Conservation (phyloP, 2,888 invertebrate species). For the Drosophila percnosoma region DNA sequence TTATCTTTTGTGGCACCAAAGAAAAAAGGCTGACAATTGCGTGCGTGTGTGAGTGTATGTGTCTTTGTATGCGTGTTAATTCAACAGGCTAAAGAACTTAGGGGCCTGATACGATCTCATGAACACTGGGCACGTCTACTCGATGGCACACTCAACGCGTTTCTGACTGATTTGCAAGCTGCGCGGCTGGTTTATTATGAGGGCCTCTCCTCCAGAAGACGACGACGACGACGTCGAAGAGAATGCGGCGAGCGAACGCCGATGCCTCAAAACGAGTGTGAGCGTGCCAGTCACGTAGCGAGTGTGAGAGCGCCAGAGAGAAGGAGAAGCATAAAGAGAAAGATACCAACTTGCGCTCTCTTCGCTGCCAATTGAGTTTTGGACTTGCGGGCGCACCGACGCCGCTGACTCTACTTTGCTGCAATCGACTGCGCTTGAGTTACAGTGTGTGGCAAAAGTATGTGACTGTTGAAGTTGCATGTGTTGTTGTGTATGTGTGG, state of each 20-base stretch:
- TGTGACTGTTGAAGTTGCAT: slow-evolving; percentile 12
- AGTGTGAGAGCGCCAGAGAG: slow-evolving; percentile 17
- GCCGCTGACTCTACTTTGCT: slow-evolving; percentile 24
- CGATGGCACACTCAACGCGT: slow-evolving; percentile 67
- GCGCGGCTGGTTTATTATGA: slow-evolving; percentile 78
- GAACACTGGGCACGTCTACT: slow-evolving; percentile 66
- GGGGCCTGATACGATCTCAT: slow-evolving; percentile 27
- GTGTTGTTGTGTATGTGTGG: neutral
- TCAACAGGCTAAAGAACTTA: slow-evolving; percentile 59
- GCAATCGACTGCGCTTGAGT: slow-evolving; percentile 43
- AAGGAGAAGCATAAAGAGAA: slow-evolving; percentile 17
- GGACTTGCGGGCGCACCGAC: slow-evolving; percentile 41
- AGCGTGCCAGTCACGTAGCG: neutral
- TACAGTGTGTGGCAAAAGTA: slow-evolving; percentile 50
- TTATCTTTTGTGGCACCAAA: slow-evolving; percentile 53
- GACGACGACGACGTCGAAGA: slow-evolving; percentile 18
- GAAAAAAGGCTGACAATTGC: slow-evolving; percentile 50
- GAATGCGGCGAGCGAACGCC: slow-evolving; percentile 25
- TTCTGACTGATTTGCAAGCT: slow-evolving; percentile 75
- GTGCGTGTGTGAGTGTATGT: slow-evolving; percentile 22
- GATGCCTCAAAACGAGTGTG: slow-evolving; percentile 11
- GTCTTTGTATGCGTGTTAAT: slow-evolving; percentile 29
- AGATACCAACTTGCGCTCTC: slow-evolving; percentile 15
- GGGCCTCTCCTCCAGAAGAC: slow-evolving; percentile 55
- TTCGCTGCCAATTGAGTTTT: slow-evolving; percentile 42